Percentiles rank a stretch among this genome's conserved stretches.
Evolutionary conservation across 2,888 invertebrate species (phyloP).

Genomic region (Rhogogaster chlorosoma): DNA sequence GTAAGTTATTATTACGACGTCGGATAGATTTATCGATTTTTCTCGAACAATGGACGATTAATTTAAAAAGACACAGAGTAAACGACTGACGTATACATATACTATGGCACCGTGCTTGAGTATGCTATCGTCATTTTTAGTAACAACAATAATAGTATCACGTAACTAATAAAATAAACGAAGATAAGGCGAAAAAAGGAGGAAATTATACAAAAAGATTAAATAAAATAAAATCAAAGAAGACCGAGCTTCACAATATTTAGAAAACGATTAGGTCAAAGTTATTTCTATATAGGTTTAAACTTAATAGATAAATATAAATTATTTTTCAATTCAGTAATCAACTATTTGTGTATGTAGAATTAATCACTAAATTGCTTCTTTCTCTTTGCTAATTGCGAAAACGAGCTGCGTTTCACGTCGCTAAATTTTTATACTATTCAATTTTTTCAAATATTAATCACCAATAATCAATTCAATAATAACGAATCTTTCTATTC

Average conservation of each 20-base stretch:
- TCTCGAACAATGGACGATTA: background rate
- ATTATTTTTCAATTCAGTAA: slow-evolving; percentile 50
- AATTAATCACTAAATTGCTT: slow-evolving; percentile 63
- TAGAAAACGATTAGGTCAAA: slow-evolving; percentile 46
- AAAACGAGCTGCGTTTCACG: background rate
- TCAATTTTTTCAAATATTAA: slow-evolving; percentile 7
- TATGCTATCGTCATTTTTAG: slow-evolving; percentile 50
- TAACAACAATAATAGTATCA: slow-evolving; percentile 56
- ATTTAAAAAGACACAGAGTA: slow-evolving; percentile 33
- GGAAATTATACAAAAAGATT: background rate
- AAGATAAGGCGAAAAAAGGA: slow-evolving; percentile 49
- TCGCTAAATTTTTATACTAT: background rate
- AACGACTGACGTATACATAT: slow-evolving; percentile 28
- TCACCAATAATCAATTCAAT: slow-evolving; percentile 7
- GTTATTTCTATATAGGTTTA: slow-evolving; percentile 21
- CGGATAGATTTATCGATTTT: background rate
- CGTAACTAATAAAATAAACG: slow-evolving; percentile 57
- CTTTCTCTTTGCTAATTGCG: slow-evolving; percentile 7
- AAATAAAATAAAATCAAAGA: slow-evolving; percentile 18
- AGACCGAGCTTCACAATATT: slow-evolving; percentile 35
- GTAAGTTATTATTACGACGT: background rate
- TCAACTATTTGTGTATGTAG: slow-evolving; percentile 56
- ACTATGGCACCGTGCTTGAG: slow-evolving; percentile 49
- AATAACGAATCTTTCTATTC: background rate
- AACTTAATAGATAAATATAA: slow-evolving; percentile 42